Percentiles rank a stretch among this genome's conserved stretches.
phyloP scores from a whole-genome alignment of 1,140 invertebrate species.

The Chironomus tepperi region DNA sequence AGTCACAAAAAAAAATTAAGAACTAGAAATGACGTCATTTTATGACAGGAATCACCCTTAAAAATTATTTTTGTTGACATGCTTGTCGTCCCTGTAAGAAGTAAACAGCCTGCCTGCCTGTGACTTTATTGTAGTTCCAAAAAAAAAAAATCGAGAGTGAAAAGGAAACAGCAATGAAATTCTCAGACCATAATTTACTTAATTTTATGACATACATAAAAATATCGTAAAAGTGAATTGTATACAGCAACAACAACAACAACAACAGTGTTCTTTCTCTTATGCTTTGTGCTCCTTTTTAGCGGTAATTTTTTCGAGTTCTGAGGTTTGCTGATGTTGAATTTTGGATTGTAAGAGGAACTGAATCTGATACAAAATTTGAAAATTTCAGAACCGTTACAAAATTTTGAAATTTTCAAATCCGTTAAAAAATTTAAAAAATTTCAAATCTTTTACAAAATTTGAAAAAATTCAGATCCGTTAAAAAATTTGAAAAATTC shows the following conservation, averaged over 20 bases:
- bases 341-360: too few relatives aligned
- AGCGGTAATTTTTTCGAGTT: too few relatives aligned
- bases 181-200: conserved; percentile 13
- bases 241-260: background rate
- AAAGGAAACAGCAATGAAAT: background rate
- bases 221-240: conserved; percentile 14
- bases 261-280: background rate
- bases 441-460: too few relatives aligned
- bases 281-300: background rate
- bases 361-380: too few relatives aligned
- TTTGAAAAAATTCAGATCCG: too few relatives aligned
- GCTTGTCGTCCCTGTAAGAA: background rate
- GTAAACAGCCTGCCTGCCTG: background rate
- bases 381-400: too few relatives aligned
- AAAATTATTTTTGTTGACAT: background rate
- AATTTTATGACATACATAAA: conserved; percentile 15
- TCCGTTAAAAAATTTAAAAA: too few relatives aligned
- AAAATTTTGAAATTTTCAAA: too few relatives aligned
- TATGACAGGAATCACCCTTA: background rate
- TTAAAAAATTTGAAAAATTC: too few relatives aligned
- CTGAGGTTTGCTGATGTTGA: too few relatives aligned
- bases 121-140: background rate
- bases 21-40: conserved; percentile 9
- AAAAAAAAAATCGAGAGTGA: background rate
- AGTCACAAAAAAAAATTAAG: background rate